Evolutionary conservation across 2,113 vertebrate species (phyloP).

Genomic region (Hippopotamus amphibius): DNA sequence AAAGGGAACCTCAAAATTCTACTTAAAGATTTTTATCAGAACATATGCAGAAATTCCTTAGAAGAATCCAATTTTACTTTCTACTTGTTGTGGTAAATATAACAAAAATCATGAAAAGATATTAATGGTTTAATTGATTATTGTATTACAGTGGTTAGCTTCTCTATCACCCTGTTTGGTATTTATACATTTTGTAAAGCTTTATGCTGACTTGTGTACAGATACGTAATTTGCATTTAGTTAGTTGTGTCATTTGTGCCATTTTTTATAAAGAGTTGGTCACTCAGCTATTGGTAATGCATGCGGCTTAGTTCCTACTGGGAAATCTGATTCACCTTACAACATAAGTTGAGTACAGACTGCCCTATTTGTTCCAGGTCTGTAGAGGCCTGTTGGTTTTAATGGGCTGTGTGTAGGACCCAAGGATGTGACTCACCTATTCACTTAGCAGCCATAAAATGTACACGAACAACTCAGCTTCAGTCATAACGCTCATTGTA

Average conservation of each 20-base stretch:
- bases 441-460: conserved; percentile 49
- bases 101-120: neutral
- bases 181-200: neutral
- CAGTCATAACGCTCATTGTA: neutral
- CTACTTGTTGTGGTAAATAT: neutral
- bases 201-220: neutral
- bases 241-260: neutral
- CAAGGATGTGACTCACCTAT: conserved; percentile 66
- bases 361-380: conserved; percentile 41
- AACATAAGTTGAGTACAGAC: neutral
- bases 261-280: conserved; percentile 19
- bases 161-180: neutral
- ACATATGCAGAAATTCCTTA: neutral
- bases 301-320: conserved; percentile 33
- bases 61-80: neutral
- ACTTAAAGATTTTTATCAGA: neutral
- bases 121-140: neutral
- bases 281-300: neutral
- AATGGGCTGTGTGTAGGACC: conserved; percentile 49
- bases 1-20: neutral
- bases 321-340: conserved; percentile 70
- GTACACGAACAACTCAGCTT: neutral
- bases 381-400: conserved; percentile 68
- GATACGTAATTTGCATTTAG: neutral
- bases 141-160: neutral